Base-by-base conservation (phyloP, 1,140 invertebrate genomes). In the Aradophagus sp. region DNA sequence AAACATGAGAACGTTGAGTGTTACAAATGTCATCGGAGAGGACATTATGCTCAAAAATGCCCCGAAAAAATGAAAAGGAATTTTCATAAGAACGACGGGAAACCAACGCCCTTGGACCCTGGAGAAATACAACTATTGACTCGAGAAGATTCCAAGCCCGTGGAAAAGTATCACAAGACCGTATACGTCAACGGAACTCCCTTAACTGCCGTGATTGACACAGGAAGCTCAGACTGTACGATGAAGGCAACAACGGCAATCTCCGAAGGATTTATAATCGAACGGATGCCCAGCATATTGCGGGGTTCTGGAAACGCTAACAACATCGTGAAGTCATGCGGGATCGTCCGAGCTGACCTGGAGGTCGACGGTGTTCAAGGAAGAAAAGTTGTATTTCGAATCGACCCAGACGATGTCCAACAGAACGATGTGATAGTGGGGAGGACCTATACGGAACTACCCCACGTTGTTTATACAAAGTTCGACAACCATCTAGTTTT, bases 201-300 rank as follows among this genome's bases (percentile, higher is more conserved):
- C 1, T 3, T 48, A 0, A 15, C 4, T 5, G 44, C 56, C 0
- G 11, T 61, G 35, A 52, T 67, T 5, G 45, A 67, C 15, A n/a
- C 45, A 11, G 44, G 35, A 1, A 41, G 32, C 20, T 48, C 50
- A 4, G 48, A 53, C 17, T 66, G 62, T 15, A 67, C 62, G 0
- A 38, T 67, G 2, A 42, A 44, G 11, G 44, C 38, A 0, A 27
- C 23, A 2, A 11, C 35, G 8, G 26, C 17, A 1, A 36, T 50
- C 7, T 8, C 5, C 1, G 29, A 15, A 23, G 39, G 39, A n/a
- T 47, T 47, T n/a, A 5, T 1, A 1, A 38, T 63, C 10, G 59
- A 53, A 13, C 16, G 48, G 0, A 26, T 32, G 4, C 15, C 1
- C 5, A 52, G 23, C 32, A 8, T 6, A 0, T 16, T 53, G 4